Evolutionary conservation across 2,797 vertebrate species (phyloP), one percentile per base, ranked within the genome.

Genomic region (Graptemys geographica): DNA sequence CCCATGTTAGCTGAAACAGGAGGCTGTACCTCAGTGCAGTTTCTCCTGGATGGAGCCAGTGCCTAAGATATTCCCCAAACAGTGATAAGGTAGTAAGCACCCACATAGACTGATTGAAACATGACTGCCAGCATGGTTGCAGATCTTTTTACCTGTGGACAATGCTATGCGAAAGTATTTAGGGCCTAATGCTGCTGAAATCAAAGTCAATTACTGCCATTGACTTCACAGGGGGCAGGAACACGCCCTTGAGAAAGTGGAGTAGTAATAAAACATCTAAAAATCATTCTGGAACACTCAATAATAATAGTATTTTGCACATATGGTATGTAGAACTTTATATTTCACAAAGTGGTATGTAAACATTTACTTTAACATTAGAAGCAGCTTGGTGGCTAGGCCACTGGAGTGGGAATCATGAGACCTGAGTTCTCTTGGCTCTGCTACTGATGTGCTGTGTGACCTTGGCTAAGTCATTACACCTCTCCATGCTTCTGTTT

Each of bases 121-220:
- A 2, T 31, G 28, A 28, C 74, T 78, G 74, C 81, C 49, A 28
- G 0, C 88, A 74, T 82, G 90, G 74, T 33, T 1, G 0, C 2
- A 11, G n/a, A 72, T 65, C 1, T 1, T n/a, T 93, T 53, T 86
- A 41, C 81, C 81, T 49, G 69, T 49, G 59, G 89, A 82, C 85
- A 93, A 65, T 65, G 10, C 86, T 83, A 41, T 9, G n/a, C 44
- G 76, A 97, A 97, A 97, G 95, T 93, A 94, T 90, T 84, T 88
- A 41, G 78, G 82, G n/a, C 62, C 65, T 84, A 62, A 72, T 83
- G 33, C 76, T 82, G 57, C 59, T 0, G 4, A 85, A 94, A 47
- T 15, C 1, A 1, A 47, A 96, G 90, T 90, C 90, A 95, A 87
- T 93, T 88, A 56, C 94, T 56, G 27, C 69, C 28, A 62, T 74